Percentiles rank a stretch among this genome's conserved stretches.
These are phyloP conservation scores for Scopus umbretta DNA, from an alignment of 2,113 vertebrate species.

Conservation along the genomic window DNA sequence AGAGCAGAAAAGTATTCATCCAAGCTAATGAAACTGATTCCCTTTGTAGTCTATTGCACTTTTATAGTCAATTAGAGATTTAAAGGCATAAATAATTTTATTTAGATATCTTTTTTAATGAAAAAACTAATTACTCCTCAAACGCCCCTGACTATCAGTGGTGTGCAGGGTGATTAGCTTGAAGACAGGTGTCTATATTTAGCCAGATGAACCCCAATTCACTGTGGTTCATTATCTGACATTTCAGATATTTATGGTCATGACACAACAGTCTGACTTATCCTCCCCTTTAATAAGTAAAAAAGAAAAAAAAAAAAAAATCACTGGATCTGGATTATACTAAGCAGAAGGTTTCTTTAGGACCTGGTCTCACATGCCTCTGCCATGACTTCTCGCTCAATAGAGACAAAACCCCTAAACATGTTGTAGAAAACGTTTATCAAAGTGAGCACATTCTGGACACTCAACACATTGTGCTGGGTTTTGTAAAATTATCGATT, in stretches of 20 bases:
- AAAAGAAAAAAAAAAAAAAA: not conserved
- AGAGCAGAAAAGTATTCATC: not conserved
- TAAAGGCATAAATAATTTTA: not conserved
- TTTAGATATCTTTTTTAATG: not conserved
- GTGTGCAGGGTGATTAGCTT: not conserved
- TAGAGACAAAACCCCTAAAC: not conserved
- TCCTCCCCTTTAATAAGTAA: not conserved
- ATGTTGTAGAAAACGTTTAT: not conserved
- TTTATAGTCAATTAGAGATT: not conserved
- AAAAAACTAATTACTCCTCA: not conserved
- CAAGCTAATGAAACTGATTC: not conserved
- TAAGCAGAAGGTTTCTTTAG: not conserved
- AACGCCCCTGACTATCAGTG: not conserved
- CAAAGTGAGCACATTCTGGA: not conserved
- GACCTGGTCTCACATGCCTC: not conserved
- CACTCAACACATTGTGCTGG: not conserved
- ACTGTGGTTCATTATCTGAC: not conserved
- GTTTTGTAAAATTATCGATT: not conserved
- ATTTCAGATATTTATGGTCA: not conserved
- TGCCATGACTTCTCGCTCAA: not conserved
- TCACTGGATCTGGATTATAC: not conserved
- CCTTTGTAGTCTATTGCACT: not conserved
- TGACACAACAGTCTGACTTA: not conserved
- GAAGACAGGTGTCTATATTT: not conserved
- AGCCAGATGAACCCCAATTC: not conserved